Evolutionary conservation across 1,140 invertebrate genomes (phyloP), one percentile per base, ranked within the genome.

Genomic region (Scylla paramamosain): DNA sequence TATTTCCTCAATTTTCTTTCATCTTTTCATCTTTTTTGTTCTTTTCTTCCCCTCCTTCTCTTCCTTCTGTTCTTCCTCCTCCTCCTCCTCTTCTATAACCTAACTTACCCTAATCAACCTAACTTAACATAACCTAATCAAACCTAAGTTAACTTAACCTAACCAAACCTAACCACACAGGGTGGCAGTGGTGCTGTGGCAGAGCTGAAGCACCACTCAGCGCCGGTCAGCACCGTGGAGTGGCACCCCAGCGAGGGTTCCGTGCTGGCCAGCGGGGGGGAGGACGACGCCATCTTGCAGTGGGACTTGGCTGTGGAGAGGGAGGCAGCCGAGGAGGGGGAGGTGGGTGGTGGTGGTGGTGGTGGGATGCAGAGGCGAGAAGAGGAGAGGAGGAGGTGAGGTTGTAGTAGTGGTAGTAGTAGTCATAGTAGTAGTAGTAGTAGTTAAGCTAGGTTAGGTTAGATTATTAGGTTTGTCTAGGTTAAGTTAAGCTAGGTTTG

Each of bases 301-400:
- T 99, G 99, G 99, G 99, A 99, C 97, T 97, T 99, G 91, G 98
- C 99, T 0, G 98, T 99, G 0, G 99, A 99, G 97, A 97, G 98
- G 96, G 98, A 98, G 96, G 97, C 98, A 96, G 97, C 97, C 96
- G 91, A 92, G 96, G 31, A 96, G 88, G 28, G 12, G 2, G 94
- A 86, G 7, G 94, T 92, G 95, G 97, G 98, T 94, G 97, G 97
- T n/a, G 96, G n/a, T n/a, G n/a, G n/a, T n/a, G n/a, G n/a, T n/a
- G n/a, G 97, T 98, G 96, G 96, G 93, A 93, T 32, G 39, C 12
- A 87, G 86, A 87, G 45, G n/a, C n/a, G 45, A 0, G 31, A 25
- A 39, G 86, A 77, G 2, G 67, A n/a, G 31, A 88, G 52, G 52
- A 59, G 52, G 52, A 59, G 52, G 52, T 4, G 16, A 1, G 10